phyloP scores from a whole-genome alignment of 2,888 invertebrate genomes.

The Hypomecis atomaria region DNA sequence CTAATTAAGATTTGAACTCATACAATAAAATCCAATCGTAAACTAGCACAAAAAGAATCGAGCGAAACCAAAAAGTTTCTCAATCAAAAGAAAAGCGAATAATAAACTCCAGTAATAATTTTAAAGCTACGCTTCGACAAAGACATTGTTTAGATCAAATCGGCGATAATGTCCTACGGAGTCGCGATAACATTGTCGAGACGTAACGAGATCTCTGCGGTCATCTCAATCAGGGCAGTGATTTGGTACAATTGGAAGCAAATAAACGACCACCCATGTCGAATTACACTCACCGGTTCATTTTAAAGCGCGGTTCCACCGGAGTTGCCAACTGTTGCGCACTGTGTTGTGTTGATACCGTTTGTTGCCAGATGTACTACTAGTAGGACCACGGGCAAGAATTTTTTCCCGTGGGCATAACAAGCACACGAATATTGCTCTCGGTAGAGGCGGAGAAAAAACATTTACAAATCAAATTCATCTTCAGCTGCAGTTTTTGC shows the following conservation, averaged over 20 bases:
- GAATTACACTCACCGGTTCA: slow-evolving; percentile 41
- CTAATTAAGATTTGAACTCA: background rate
- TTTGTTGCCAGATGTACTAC: too few relatives aligned
- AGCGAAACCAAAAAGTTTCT: background rate
- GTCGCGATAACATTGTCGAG: slow-evolving; percentile 56
- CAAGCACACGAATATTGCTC: too few relatives aligned
- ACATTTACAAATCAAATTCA: too few relatives aligned
- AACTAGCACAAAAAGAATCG: background rate
- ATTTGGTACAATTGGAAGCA: slow-evolving; percentile 76
- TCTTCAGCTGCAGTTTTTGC: too few relatives aligned
- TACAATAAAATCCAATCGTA: slow-evolving; percentile 13
- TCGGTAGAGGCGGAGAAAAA: too few relatives aligned
- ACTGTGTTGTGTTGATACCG: too few relatives aligned
- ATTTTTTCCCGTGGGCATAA: too few relatives aligned
- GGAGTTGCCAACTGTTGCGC: too few relatives aligned
- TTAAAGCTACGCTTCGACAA: slow-evolving; percentile 35
- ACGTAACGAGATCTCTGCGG: slow-evolving; percentile 63
- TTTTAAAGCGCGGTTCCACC: slow-evolving; percentile 22
- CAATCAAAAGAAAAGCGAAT: slow-evolving; percentile 11
- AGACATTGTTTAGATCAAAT: slow-evolving; percentile 51
- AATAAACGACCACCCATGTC: slow-evolving; percentile 62
- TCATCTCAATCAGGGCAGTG: slow-evolving; percentile 68
- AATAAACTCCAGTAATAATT: slow-evolving; percentile 16
- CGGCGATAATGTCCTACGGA: slow-evolving; percentile 35
- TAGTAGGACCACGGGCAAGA: too few relatives aligned